Conservation (phyloP, 2,797 vertebrate genomes). For the Poliocrania exsul region DNA sequence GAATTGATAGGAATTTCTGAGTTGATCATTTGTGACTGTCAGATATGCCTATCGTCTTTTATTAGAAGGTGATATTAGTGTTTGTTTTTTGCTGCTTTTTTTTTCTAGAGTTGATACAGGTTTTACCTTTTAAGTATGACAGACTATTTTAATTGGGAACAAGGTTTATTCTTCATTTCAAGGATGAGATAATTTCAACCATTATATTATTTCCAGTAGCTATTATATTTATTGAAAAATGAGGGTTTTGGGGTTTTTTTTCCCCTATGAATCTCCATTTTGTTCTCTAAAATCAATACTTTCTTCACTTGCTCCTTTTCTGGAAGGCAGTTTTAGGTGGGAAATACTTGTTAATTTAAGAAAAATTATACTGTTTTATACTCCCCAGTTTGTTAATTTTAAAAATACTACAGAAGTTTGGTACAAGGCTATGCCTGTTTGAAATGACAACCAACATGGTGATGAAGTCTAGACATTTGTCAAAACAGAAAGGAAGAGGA, state of each 20-base stretch:
- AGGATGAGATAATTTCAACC: not conserved
- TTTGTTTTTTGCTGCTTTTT: not conserved
- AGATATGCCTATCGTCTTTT: not conserved
- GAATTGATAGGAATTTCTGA: constrained; percentile 5
- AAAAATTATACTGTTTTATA: not conserved
- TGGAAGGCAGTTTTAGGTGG: not conserved
- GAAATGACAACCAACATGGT: not conserved
- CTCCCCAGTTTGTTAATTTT: not conserved
- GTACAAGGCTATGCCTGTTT: not conserved
- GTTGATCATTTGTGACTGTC: constrained; percentile 8
- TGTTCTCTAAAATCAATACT: not conserved
- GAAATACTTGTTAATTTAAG: not conserved
- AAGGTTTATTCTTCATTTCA: not conserved
- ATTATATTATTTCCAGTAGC: not conserved
- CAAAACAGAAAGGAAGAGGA: not conserved
- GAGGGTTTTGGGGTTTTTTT: not conserved
- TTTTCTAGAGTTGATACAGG: not conserved
- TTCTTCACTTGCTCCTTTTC: not conserved
- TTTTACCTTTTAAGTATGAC: not conserved
- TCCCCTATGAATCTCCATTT: not conserved
- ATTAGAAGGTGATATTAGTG: not conserved
- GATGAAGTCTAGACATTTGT: not conserved
- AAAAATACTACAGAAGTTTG: not conserved
- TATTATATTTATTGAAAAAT: not conserved
- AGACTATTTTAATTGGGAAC: constrained; percentile 1